A percentile compares a stretch with the other conserved stretches of the same genome.
Conservation (phyloP, 2,797 vertebrate genomes). For the Hyperoplus lanceolatus region DNA sequence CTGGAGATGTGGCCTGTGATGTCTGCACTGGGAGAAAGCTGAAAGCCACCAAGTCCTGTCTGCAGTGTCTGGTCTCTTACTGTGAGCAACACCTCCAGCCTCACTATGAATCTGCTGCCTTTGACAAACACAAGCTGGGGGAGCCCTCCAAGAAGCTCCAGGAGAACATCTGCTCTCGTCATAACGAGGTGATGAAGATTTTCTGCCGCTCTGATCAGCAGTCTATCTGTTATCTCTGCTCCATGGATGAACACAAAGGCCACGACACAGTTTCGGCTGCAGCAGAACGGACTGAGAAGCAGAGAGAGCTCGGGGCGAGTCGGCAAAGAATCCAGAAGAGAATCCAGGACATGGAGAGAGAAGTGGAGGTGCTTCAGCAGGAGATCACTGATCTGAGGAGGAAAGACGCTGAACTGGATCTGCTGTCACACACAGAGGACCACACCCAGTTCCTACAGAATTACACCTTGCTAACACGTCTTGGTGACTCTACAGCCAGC, state of each 20-base stretch:
- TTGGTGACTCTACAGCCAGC: not conserved
- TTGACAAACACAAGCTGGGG: constrained; percentile 44
- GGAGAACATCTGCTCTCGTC: constrained; percentile 29
- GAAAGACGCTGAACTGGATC: constrained; percentile 30
- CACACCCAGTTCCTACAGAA: constrained; percentile 21
- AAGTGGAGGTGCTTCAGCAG: constrained; percentile 12
- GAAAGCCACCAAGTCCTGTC: constrained; percentile 32
- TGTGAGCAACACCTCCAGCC: constrained; percentile 44
- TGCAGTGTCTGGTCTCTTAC: constrained; percentile 28
- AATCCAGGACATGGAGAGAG: constrained; percentile 16
- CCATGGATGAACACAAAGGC: constrained; percentile 21
- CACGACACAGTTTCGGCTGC: constrained; percentile 16
- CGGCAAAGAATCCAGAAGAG: constrained; percentile 32
- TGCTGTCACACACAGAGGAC: constrained; percentile 28
- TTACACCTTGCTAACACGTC: constrained; percentile 1
- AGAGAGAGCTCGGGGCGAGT: constrained; percentile 3
- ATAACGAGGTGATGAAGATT: constrained; percentile 21
- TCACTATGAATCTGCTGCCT: constrained; percentile 35
- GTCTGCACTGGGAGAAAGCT: constrained; percentile 29
- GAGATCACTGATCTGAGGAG: constrained; percentile 25
- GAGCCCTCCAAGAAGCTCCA: constrained; percentile 6
- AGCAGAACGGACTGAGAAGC: constrained; percentile 3
- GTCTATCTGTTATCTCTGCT: constrained; percentile 35
- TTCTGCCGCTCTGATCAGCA: constrained; percentile 40
- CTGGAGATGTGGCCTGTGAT: constrained; percentile 34